Evolutionary conservation across 2,888 invertebrate genomes (phyloP).

Genomic region (Meiosimyza decipiens): DNA sequence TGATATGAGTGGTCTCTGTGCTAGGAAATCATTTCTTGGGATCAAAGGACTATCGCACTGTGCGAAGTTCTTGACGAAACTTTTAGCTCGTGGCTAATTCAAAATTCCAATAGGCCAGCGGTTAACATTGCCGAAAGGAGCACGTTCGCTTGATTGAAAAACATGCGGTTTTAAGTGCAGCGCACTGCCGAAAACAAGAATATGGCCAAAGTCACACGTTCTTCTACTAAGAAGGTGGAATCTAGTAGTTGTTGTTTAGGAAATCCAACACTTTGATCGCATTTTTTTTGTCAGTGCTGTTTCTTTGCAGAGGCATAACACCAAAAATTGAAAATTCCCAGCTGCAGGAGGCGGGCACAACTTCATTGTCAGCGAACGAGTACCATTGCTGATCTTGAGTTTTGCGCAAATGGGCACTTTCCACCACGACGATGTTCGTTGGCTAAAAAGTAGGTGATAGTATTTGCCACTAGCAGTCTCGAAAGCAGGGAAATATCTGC

Average conservation of each 20-base stretch:
- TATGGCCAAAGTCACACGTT: conserved; percentile 94
- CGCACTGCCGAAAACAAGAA: conserved; percentile 88
- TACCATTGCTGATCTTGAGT: conserved; percentile 95
- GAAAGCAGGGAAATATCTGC: conserved; percentile 95
- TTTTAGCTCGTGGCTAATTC: conserved; percentile 85
- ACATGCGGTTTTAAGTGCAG: conserved; percentile 87
- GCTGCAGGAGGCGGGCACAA: conserved; percentile 92
- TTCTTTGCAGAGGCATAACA: conserved; percentile 87
- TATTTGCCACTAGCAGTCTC: conserved; percentile 88
- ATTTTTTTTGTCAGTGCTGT: conserved; percentile 88
- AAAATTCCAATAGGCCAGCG: conserved; percentile 95
- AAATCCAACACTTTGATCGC: conserved; percentile 76
- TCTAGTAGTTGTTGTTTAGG: conserved; percentile 80
- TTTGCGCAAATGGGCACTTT: conserved; percentile 76
- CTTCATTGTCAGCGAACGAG: conserved; percentile 91
- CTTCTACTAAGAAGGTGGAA: conserved; percentile 93
- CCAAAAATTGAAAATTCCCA: conserved; percentile 98
- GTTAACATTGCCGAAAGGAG: conserved; percentile 79
- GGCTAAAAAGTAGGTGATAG: conserved; percentile 92
- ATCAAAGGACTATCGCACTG: conserved; percentile 85
- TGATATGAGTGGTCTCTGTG: too few relatives aligned
- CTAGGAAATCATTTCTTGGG: conserved; percentile 78
- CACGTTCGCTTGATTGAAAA: conserved; percentile 75
- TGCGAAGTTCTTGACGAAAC: conserved; percentile 72
- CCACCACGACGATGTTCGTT: conserved; percentile 85